Conservation (phyloP, 1,140 invertebrate species). For the Tetramorium alpestre region DNA sequence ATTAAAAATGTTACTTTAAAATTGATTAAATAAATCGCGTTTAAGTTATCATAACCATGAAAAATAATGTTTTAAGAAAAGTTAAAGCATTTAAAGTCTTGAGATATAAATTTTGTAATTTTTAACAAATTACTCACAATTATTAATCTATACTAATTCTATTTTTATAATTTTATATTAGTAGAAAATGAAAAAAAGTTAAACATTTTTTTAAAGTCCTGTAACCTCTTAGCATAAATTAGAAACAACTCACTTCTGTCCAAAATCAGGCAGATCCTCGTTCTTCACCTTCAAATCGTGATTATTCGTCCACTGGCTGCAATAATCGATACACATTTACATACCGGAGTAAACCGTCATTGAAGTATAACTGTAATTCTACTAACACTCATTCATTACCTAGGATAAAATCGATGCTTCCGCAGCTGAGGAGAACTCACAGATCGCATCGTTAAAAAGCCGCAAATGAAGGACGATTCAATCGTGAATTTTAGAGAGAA, state of each 20-base stretch:
- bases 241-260: constrained; percentile 62
- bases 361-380: constrained; percentile 5
- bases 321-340: constrained; percentile 64
- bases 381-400: not conserved
- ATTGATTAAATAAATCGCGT: no score
- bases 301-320: constrained; percentile 56
- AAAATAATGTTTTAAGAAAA: no score
- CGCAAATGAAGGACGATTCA: not conserved
- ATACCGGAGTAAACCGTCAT: constrained; percentile 28
- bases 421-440: not conserved
- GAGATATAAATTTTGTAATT: no score
- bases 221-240: not conserved
- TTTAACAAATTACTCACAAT: not conserved
- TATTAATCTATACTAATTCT: no score
- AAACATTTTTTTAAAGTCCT: no score
- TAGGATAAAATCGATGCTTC: constrained; percentile 24
- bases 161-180: no score
- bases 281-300: constrained; percentile 50
- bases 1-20: no score
- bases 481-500: not conserved
- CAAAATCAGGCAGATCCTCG: constrained; percentile 25
- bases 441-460: not conserved
- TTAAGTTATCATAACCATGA: no score
- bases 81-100: no score
- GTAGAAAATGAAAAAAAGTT: no score